These are phyloP conservation scores for Nycticorax nycticorax DNA, from an alignment of 2,113 vertebrate genomes.

Conservation along the genomic window DNA sequence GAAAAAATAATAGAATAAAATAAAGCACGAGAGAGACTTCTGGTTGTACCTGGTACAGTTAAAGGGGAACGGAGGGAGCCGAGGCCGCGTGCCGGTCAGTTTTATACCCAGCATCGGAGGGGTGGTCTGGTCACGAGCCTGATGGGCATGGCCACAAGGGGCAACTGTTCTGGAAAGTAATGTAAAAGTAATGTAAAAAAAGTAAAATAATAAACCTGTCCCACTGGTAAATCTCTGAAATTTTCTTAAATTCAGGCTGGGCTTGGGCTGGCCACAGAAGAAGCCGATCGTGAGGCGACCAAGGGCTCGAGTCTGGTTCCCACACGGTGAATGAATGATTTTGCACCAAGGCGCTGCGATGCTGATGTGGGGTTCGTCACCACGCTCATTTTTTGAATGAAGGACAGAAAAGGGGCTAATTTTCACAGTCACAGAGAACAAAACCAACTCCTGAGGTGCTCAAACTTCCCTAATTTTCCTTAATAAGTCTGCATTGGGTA, in stretches of 20 bases:
- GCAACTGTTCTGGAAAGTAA: background rate
- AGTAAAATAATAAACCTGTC: background rate
- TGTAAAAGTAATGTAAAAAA: background rate
- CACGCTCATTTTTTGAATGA: background rate
- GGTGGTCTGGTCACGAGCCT: background rate
- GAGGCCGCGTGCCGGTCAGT: too few relatives aligned
- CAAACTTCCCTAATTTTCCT: background rate
- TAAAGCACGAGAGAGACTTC: background rate
- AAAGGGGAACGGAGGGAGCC: too few relatives aligned
- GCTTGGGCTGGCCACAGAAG: background rate
- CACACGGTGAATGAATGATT: background rate
- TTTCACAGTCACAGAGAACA: background rate
- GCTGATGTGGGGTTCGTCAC: background rate
- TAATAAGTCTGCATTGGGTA: background rate
- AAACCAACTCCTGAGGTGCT: background rate
- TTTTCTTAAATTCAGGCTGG: background rate
- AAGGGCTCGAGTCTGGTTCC: background rate
- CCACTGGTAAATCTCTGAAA: background rate
- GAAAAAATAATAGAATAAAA: background rate
- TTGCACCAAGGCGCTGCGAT: background rate
- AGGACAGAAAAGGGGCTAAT: background rate
- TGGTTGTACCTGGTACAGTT: too few relatives aligned
- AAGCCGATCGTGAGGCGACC: background rate
- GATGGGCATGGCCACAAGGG: background rate
- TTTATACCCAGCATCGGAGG: too few relatives aligned